Conservation (phyloP, 2,113 vertebrate genomes). For the Lichenostomus cassidix region DNA sequence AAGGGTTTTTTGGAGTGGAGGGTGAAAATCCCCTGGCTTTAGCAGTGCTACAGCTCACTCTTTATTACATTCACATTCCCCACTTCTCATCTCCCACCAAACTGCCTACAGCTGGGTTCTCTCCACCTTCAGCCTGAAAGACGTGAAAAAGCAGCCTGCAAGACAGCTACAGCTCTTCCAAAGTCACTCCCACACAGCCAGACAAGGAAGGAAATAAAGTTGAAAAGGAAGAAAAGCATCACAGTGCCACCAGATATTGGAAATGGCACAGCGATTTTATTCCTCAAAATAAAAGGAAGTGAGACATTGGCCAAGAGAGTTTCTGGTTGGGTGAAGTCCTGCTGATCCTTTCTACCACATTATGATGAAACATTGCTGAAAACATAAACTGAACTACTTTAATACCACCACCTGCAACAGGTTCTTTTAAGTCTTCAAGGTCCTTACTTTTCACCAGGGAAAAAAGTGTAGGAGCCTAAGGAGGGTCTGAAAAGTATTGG, state of each 20-base stretch:
- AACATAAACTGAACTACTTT: background rate
- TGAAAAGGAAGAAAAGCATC: background rate
- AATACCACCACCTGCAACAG: background rate
- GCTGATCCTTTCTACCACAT: background rate
- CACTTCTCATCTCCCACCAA: slow-evolving; percentile 12
- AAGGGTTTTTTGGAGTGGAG: background rate
- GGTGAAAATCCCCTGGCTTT: slow-evolving; percentile 2
- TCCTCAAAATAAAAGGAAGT: background rate
- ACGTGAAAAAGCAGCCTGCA: slow-evolving; percentile 12
- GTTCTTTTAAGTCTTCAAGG: background rate
- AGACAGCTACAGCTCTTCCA: background rate
- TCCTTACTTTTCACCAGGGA: background rate
- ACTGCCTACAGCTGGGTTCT: slow-evolving; percentile 26
- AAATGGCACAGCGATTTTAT: background rate
- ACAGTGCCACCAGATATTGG: background rate
- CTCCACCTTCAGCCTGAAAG: background rate
- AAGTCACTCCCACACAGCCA: slow-evolving; percentile 8
- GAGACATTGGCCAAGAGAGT: background rate
- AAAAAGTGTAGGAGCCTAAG: background rate
- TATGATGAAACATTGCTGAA: background rate
- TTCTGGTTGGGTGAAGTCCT: background rate
- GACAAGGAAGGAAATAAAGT: background rate
- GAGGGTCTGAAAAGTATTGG: background rate
- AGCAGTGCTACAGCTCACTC: background rate
- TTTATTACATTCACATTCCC: background rate